Evolutionary conservation across 1,140 invertebrate species (phyloP), one percentile per base, ranked within the genome.

Genomic region (Agrilus planipennis): DNA sequence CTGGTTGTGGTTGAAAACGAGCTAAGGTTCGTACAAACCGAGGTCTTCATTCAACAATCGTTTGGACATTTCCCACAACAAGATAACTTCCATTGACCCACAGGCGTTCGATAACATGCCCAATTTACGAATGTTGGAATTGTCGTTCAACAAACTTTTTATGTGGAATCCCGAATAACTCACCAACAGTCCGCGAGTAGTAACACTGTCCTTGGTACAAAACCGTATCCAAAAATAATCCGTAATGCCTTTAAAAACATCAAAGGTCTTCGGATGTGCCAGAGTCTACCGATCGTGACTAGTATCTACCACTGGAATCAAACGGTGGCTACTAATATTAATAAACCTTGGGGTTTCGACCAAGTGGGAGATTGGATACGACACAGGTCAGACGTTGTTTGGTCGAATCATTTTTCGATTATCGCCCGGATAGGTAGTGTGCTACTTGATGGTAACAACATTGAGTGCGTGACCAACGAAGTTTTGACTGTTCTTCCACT

Each of bases 1-100:
- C 41, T 60, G 16, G 47, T 53, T 20, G 39, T 60, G 12, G 46
- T 47, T 37, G 44, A 57, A 25, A 60, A 60, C 25, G 45, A 51
- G 22, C 47, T 60, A 12, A 44, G 44, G 37, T 44, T 43, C 20
- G 50, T 60, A 17, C 37, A 40, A 12, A 39, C 46, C 27, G 54
- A 55, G 4, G 58, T 60, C 12, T 60, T 60, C 32, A 55, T 55
- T 36, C 49, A 54, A 54, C 55, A 47, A 39, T 60, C n/a, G 50
- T 44, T 40, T 38, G 58, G 12, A 44, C 40, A 11, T 52, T 36
- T 22, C n/a, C n/a, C n/a, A 55, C 28, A 60, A 60, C 44, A 50
- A 45, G 16, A 60, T 60, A 23, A 51, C 54, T 38, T 42, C 42
- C 4, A 52, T 60, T 27, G 50, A 58, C 21, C 38, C 44, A 0